Conservation (phyloP, 2,888 invertebrate genomes). For the Agriopis leucophaearia region DNA sequence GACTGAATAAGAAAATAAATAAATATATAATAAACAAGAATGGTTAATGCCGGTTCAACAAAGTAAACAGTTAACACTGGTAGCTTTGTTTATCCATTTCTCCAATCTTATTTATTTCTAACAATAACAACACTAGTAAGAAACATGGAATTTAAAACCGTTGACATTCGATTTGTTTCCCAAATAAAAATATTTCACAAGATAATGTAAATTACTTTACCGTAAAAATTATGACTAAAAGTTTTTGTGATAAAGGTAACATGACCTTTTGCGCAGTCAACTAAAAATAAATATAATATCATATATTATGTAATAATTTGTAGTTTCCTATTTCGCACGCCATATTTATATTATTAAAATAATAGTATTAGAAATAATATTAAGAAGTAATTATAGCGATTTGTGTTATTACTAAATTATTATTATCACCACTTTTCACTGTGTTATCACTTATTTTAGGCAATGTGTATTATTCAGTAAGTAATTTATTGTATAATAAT, state of each 20-base stretch:
- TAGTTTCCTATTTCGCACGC: slow-evolving; percentile 32
- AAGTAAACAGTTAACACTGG: not conserved
- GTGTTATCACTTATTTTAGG: slow-evolving; percentile 57
- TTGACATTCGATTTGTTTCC: slow-evolving; percentile 3
- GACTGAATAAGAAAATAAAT: not conserved
- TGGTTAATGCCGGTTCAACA: not conserved
- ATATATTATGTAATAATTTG: slow-evolving; percentile 34
- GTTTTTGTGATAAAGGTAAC: slow-evolving; percentile 10
- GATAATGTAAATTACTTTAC: not conserved
- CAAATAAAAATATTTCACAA: slow-evolving; percentile 7
- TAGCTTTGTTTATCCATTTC: not conserved
- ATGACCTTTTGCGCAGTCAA: not conserved
- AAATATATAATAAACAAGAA: slow-evolving; percentile 6
- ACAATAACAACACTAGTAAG: slow-evolving; percentile 33
- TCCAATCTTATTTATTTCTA: not conserved
- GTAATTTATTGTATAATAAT: slow-evolving; percentile 48
- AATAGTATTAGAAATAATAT: slow-evolving; percentile 32
- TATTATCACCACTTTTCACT: slow-evolving; percentile 54
- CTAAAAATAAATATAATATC: not conserved
- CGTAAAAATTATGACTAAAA: slow-evolving; percentile 17
- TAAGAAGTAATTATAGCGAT: slow-evolving; percentile 35
- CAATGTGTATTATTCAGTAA: slow-evolving; percentile 50
- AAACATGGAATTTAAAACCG: not conserved
- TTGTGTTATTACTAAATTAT: slow-evolving; percentile 43
- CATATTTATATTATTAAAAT: slow-evolving; percentile 28